These are phyloP conservation scores for Orycteropus afer DNA, from an alignment of 2,113 vertebrate genomes.

Conservation along the genomic window DNA sequence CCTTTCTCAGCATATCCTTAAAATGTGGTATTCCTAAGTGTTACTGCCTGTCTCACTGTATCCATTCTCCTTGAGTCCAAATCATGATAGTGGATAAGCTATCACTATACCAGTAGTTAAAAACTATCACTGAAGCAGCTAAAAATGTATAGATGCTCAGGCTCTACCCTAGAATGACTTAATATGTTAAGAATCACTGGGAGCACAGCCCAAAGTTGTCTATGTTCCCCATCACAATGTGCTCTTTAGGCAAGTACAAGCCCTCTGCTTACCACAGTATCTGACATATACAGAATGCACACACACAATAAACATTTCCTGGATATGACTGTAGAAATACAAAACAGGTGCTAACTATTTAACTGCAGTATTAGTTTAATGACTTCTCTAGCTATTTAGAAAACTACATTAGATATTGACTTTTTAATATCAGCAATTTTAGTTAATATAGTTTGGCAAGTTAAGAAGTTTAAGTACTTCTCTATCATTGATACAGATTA, in stretches of 20 bases:
- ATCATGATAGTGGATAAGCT: not conserved
- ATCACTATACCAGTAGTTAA: not conserved
- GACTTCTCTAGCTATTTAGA: not conserved
- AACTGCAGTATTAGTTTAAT: not conserved
- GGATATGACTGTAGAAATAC: not conserved
- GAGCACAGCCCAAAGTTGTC: not conserved
- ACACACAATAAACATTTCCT: not conserved
- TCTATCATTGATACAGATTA: not conserved
- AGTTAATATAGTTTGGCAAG: not conserved
- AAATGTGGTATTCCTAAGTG: not conserved
- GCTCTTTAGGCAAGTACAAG: not conserved
- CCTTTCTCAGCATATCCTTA: not conserved
- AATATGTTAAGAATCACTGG: not conserved
- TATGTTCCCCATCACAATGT: not conserved
- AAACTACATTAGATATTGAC: slow-evolving; percentile 22
- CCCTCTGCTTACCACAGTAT: not conserved
- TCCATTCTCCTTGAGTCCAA: slow-evolving; percentile 5
- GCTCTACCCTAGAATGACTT: slow-evolving; percentile 19
- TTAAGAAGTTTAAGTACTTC: not conserved
- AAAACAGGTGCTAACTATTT: not conserved
- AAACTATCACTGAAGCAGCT: not conserved
- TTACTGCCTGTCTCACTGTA: not conserved
- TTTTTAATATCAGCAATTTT: slow-evolving; percentile 23
- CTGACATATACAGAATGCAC: not conserved
- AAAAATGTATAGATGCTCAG: slow-evolving; percentile 27